These are phyloP conservation scores for Acanthosepion esculentum DNA, from an alignment of 2,888 invertebrate species.

Conservation along the genomic window DNA sequence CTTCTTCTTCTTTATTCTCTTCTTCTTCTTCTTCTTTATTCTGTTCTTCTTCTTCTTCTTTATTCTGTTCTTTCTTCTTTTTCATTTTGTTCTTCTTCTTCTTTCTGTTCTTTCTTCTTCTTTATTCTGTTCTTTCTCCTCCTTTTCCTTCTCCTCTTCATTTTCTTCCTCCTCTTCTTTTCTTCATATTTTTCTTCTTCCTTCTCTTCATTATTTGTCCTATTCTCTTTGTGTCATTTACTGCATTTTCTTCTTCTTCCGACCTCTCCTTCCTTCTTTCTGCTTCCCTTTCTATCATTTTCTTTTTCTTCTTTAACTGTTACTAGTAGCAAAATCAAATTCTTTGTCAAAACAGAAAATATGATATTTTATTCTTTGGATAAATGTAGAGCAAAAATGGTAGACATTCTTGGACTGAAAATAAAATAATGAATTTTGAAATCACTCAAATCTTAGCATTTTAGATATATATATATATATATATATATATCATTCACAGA, in stretches of 20 bases:
- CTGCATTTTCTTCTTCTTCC: background rate
- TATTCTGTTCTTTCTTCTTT: background rate
- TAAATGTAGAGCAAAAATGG: no score
- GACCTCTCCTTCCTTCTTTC: background rate
- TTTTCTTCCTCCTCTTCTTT: background rate
- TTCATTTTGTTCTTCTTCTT: background rate
- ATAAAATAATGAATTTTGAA: no score
- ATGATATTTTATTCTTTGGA: no score
- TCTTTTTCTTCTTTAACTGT: background rate
- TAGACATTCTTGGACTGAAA: no score
- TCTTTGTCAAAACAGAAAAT: no score
- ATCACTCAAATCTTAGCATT: no score
- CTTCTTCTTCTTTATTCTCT: background rate
- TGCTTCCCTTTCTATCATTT: background rate
- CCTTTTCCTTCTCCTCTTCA: background rate
- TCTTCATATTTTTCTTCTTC: background rate
- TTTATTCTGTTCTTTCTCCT: background rate
- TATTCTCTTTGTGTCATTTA: background rate
- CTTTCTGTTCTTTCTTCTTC: background rate
- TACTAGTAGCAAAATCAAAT: background rate
- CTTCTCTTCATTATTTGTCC: background rate
- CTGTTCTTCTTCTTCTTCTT: background rate
- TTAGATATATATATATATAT: no score
- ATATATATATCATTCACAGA: no score
- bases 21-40: no score